Percentiles rank a stretch among this genome's conserved stretches.
These are phyloP conservation scores for Xenopus laevis DNA, from an alignment of 2,113 vertebrate genomes.

Conservation along the genomic window DNA sequence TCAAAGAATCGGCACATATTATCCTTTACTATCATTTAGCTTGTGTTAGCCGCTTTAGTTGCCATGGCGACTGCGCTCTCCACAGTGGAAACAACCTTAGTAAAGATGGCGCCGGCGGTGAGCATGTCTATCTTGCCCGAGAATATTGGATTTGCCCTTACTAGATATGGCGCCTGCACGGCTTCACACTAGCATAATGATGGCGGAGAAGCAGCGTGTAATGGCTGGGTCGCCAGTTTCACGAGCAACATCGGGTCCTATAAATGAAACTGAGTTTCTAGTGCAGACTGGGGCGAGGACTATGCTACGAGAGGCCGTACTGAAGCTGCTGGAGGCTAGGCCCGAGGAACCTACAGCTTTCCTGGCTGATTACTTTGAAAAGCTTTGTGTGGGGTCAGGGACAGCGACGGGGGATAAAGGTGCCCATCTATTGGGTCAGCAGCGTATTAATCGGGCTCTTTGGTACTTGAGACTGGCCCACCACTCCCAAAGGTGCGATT, in stretches of 20 bases:
- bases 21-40: no score
- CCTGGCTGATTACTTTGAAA: conserved; percentile 84
- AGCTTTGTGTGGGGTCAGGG: conserved; percentile 66
- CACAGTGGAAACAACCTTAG: background rate
- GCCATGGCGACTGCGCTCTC: background rate
- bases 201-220: conserved; percentile 80
- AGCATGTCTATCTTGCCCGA: no score
- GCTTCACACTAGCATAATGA: conserved; percentile 48
- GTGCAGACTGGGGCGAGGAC: conserved; percentile 71
- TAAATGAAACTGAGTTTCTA: conserved; percentile 74
- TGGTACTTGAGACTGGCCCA: conserved; percentile 72
- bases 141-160: background rate
- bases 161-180: conserved; percentile 17
- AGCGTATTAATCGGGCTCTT: conserved; percentile 63
- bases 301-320: conserved; percentile 78
- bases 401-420: conserved; percentile 48
- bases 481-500: conserved; percentile 70
- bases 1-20: no score
- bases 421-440: conserved; percentile 54
- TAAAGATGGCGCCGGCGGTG: conserved; percentile 35
- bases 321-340: conserved; percentile 83
- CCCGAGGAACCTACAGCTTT: conserved; percentile 84
- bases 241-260: conserved; percentile 50
- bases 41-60: no score
- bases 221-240: conserved; percentile 50